Percentiles rank a stretch among this genome's conserved stretches.
These are phyloP conservation scores for Stenchaetothrips biformis DNA, from an alignment of 2,888 invertebrate species.

Conservation along the genomic window DNA sequence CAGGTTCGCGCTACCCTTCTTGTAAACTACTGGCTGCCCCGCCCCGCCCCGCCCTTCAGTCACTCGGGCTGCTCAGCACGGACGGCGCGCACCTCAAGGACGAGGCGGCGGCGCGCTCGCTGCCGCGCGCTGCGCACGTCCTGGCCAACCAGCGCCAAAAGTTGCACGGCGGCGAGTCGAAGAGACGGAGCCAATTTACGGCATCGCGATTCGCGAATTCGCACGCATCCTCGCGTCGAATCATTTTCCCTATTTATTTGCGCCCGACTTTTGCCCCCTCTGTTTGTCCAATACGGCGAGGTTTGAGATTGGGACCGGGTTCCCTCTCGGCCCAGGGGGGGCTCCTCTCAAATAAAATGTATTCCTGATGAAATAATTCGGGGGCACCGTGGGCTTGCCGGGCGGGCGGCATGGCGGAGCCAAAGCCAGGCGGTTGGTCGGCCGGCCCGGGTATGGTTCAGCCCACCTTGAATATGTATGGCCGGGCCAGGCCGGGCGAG, in stretches of 20 bases:
- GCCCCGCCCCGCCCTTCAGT: background rate
- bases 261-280: background rate
- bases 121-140: background rate
- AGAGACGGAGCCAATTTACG: too few relatives aligned
- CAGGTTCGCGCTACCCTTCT: too few relatives aligned
- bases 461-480: slow-evolving; percentile 24
- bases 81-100: background rate
- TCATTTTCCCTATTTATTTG: too few relatives aligned
- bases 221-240: too few relatives aligned
- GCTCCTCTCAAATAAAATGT: background rate
- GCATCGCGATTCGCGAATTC: too few relatives aligned
- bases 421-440: background rate
- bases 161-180: too few relatives aligned
- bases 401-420: background rate
- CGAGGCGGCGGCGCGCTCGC: too few relatives aligned
- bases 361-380: slow-evolving; percentile 19
- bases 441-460: background rate
- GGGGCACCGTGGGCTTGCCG: background rate
- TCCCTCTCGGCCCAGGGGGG: background rate
- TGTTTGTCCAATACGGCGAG: background rate
- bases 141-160: background rate
- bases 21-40: too few relatives aligned
- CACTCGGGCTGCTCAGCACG: slow-evolving; percentile 6
- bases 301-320: background rate
- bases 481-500: background rate